phyloP scores from a whole-genome alignment of 2,888 invertebrate species.

The Cheilosia vulpina region DNA sequence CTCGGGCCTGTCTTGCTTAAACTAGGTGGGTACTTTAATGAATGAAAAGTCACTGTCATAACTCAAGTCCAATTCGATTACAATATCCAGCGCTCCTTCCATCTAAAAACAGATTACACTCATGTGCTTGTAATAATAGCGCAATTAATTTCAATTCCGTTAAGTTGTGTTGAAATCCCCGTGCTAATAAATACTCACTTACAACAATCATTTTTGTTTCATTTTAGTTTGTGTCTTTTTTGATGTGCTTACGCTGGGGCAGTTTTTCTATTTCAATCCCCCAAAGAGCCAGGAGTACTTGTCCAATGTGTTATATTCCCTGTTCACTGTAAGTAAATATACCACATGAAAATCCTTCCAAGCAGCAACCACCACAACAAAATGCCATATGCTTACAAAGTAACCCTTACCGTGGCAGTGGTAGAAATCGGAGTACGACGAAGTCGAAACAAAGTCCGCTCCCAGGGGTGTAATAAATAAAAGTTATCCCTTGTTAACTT shows the following conservation, averaged over 20 bases:
- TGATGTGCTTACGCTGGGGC: conserved; percentile 1
- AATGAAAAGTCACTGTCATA: conserved; percentile 40
- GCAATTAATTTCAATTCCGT: conserved; percentile 71
- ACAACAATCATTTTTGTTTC: conserved; percentile 67
- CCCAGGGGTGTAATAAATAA: conserved; percentile 73
- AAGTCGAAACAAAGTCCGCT: conserved; percentile 32
- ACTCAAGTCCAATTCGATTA: conserved; percentile 56
- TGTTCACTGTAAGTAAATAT: conserved; percentile 39
- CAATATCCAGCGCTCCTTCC: background rate
- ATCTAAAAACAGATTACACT: conserved; percentile 31
- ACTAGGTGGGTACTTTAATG: conserved; percentile 2
- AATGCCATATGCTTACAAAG: conserved; percentile 66
- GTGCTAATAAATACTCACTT: conserved; percentile 74
- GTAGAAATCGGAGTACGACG: conserved; percentile 27
- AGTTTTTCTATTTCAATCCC: conserved; percentile 55
- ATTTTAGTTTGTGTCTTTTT: conserved; percentile 27
- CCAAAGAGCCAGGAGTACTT: conserved; percentile 54
- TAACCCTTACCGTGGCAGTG: conserved; percentile 30
- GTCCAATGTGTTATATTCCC: conserved; percentile 63
- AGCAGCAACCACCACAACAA: conserved; percentile 42
- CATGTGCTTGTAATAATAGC: conserved; percentile 56
- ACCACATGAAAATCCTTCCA: conserved; percentile 37
- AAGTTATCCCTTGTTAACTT: conserved; percentile 75
- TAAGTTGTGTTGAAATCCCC: conserved; percentile 74
- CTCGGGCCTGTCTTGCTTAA: too few relatives aligned